phyloP scores from a whole-genome alignment of 2,888 invertebrate genomes.

The Rotaria magnacalcarata region DNA sequence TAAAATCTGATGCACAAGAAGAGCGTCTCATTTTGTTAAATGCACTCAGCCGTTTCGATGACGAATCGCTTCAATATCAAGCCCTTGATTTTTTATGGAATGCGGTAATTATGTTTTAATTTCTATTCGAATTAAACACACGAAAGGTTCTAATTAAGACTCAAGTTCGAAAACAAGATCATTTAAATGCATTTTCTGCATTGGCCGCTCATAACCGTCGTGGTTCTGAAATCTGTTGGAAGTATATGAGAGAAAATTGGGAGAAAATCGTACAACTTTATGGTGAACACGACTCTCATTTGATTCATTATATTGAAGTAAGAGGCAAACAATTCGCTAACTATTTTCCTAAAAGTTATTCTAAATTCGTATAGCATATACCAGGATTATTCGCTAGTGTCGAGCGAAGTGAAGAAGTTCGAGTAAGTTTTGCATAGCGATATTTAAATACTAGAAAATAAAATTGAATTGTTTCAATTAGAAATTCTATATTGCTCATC shows the following conservation, averaged over 20 bases:
- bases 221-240: neutral
- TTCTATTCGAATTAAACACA: neutral
- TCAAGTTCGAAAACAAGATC: conserved; percentile 14
- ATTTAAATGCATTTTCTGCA: neutral
- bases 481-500: neutral
- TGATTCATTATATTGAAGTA: conserved; percentile 14
- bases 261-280: neutral
- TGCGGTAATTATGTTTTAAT: neutral
- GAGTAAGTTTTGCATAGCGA: neutral
- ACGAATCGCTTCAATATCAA: neutral
- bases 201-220: neutral
- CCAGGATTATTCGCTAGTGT: neutral
- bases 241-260: conserved; percentile 9
- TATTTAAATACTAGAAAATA: neutral
- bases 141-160: neutral
- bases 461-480: neutral
- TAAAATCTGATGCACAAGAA: neutral
- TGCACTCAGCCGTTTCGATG: neutral
- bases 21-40: neutral
- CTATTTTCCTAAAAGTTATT: neutral
- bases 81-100: neutral
- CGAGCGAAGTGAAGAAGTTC: neutral
- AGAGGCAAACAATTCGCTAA: neutral
- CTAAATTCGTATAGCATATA: neutral
- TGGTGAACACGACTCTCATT: neutral